Evolutionary conservation across 2,888 invertebrate genomes (phyloP).

Genomic region (Syrista parreyssii): DNA sequence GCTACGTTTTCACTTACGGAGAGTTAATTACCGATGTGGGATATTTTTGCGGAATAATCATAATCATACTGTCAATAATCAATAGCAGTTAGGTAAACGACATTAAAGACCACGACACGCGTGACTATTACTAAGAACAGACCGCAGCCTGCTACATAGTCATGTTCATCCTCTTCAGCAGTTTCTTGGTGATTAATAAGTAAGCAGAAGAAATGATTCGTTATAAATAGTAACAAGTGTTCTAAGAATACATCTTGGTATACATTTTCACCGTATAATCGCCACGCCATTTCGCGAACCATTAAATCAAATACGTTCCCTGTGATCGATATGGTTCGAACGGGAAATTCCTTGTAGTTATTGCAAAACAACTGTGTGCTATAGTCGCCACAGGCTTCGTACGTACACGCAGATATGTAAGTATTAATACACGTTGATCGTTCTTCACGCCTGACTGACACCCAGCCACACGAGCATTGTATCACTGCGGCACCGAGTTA

Average conservation of each 20-base stretch:
- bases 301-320: not conserved
- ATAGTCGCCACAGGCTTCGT: not conserved
- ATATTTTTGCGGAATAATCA: not conserved
- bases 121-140: not conserved
- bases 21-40: not conserved
- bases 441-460: conserved; percentile 13
- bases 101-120: not conserved
- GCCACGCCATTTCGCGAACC: not conserved
- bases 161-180: not conserved
- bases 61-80: not conserved
- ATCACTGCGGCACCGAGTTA: not conserved
- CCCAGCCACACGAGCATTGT: not conserved
- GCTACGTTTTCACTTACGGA: not conserved
- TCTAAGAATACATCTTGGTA: not conserved
- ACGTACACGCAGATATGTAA: not conserved
- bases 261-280: not conserved
- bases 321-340: not conserved
- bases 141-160: not conserved
- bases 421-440: not conserved
- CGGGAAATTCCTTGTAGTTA: not conserved
- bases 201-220: not conserved
- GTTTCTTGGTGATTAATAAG: not conserved
- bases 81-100: not conserved
- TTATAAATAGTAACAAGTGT: not conserved
- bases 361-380: not conserved